These are phyloP conservation scores for Monochamus alternatus DNA, from an alignment of 2,888 invertebrate genomes.

Conservation along the genomic window DNA sequence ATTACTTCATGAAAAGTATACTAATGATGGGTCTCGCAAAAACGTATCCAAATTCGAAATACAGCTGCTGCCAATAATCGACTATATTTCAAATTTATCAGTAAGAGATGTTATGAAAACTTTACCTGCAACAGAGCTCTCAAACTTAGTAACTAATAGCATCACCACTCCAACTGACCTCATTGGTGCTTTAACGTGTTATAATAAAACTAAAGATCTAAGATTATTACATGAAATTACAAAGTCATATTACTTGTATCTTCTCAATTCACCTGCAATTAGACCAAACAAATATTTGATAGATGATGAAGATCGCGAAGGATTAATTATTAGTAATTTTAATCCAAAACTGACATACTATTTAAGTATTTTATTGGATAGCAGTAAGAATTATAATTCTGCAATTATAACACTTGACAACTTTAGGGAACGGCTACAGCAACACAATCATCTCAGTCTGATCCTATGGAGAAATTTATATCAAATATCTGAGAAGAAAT, in stretches of 20 bases:
- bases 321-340: constrained; percentile 49
- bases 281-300: constrained; percentile 52
- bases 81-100: constrained; percentile 59
- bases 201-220: constrained; percentile 54
- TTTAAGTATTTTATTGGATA: constrained; percentile 57
- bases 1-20: constrained; percentile 49
- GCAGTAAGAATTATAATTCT: constrained; percentile 29
- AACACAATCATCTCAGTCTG: constrained; percentile 72
- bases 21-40: constrained; percentile 33
- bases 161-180: constrained; percentile 60
- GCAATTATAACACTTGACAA: constrained; percentile 70
- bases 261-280: constrained; percentile 59
- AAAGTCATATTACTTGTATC: constrained; percentile 57
- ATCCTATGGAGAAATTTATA: constrained; percentile 78
- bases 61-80: constrained; percentile 59
- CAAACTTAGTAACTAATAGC: constrained; percentile 39
- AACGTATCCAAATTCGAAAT: constrained; percentile 53
- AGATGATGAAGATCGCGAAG: constrained; percentile 35
- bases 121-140: constrained; percentile 18
- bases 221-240: constrained; percentile 62
- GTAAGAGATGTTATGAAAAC: constrained; percentile 33
- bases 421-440: constrained; percentile 71
- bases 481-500: constrained; percentile 71
- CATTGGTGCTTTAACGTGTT: constrained; percentile 57
- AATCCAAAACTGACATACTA: constrained; percentile 55